phyloP scores from a whole-genome alignment of 1,140 invertebrate genomes.

The Drosophila ficusphila region DNA sequence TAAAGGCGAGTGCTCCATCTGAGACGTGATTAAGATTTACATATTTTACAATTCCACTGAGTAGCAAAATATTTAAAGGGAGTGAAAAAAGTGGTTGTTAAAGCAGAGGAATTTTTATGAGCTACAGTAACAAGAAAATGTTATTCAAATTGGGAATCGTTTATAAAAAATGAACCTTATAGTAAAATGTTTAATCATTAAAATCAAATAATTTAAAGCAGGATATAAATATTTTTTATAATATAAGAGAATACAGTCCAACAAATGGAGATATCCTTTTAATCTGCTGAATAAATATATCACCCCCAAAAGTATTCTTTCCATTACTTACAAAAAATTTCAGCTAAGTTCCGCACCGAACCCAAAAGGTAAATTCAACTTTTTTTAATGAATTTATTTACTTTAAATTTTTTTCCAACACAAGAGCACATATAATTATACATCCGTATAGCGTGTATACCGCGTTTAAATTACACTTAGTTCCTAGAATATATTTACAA shows the following conservation, averaged over 20 bases:
- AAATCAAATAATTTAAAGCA: background rate
- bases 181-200: background rate
- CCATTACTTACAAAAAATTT: background rate
- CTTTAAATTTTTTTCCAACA: slow-evolving; percentile 46
- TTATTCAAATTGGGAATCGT: background rate
- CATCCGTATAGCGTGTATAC: slow-evolving; percentile 35
- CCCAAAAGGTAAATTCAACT: background rate
- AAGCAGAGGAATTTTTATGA: slow-evolving; percentile 30
- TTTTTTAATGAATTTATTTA: slow-evolving; percentile 49
- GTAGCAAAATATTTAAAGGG: slow-evolving; percentile 26
- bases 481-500: slow-evolving; percentile 71
- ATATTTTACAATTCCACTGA: slow-evolving; percentile 34
- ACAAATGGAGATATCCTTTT: too few species aligned
- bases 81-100: background rate
- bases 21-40: slow-evolving; percentile 32
- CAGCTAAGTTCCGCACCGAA: slow-evolving; percentile 2
- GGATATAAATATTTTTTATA: too few species aligned
- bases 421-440: slow-evolving; percentile 57
- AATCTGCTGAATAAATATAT: too few species aligned
- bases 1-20: slow-evolving; percentile 17
- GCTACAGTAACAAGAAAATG: background rate
- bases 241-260: background rate
- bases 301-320: slow-evolving; percentile 17
- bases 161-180: background rate
- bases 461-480: slow-evolving; percentile 60